A percentile compares a stretch with the other conserved stretches of the same genome.
These are phyloP conservation scores for Tillus elongatus DNA, from an alignment of 2,888 invertebrate species.

Conservation along the genomic window DNA sequence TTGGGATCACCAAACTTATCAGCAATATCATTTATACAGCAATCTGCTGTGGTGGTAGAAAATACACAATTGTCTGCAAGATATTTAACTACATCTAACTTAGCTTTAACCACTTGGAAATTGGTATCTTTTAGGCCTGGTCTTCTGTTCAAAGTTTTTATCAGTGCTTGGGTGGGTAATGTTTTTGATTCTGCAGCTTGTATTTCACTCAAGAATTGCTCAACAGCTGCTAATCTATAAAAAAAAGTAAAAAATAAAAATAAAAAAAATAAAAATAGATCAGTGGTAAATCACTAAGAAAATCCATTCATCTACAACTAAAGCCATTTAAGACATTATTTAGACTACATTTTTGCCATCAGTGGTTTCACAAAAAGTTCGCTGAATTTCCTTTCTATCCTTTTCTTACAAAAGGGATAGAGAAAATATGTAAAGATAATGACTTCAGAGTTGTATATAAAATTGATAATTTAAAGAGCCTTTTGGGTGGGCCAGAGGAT, in stretches of 20 bases:
- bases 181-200: slow-evolving; percentile 54
- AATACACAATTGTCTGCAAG: slow-evolving; percentile 68
- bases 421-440: no score
- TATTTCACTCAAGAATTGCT: slow-evolving; percentile 56
- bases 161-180: slow-evolving; percentile 65
- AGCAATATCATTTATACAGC: slow-evolving; percentile 68
- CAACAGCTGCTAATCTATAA: slow-evolving; percentile 59
- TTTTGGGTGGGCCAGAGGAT: no score
- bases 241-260: slow-evolving; percentile 10
- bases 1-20: slow-evolving; percentile 81
- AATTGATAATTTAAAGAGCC: no score
- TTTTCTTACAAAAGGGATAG: no score
- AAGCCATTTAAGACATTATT: no score
- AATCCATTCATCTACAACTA: no score
- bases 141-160: slow-evolving; percentile 66
- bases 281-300: no score
- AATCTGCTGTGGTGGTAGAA: slow-evolving; percentile 62
- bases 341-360: no score
- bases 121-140: slow-evolving; percentile 86
- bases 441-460: no score
- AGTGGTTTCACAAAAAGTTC: no score
- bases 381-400: no score
- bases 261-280: slow-evolving; percentile 4
- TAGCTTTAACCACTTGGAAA: slow-evolving; percentile 79
- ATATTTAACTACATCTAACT: slow-evolving; percentile 68